Evolutionary conservation across 2,888 invertebrate species (phyloP).

Genomic region (Drosophila diplacantha): DNA sequence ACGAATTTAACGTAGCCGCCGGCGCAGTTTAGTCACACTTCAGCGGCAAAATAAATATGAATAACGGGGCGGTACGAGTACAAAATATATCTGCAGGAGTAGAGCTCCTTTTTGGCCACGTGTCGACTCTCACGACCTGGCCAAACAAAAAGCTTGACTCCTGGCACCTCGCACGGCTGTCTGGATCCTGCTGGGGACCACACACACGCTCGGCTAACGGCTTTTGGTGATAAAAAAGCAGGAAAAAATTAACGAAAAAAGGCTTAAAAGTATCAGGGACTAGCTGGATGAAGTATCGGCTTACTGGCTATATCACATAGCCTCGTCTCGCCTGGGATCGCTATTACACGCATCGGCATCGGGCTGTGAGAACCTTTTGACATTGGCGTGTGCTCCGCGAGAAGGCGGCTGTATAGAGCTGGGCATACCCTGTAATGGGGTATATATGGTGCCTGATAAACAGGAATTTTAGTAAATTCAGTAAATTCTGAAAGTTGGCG

Average conservation of each 20-base stretch:
- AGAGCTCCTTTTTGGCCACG: slow-evolving; percentile 41
- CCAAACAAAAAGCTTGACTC: slow-evolving; percentile 67
- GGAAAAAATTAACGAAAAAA: slow-evolving; percentile 6
- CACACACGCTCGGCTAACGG: slow-evolving; percentile 51
- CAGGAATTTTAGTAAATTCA: background rate
- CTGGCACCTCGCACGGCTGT: slow-evolving; percentile 28
- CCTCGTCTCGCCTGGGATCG: slow-evolving; percentile 18
- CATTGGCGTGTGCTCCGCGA: slow-evolving; percentile 65
- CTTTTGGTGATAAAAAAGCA: slow-evolving; percentile 35
- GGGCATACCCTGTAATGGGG: slow-evolving; percentile 16
- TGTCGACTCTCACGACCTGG: slow-evolving; percentile 41
- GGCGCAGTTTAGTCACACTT: slow-evolving; percentile 66
- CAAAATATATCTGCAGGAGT: background rate
- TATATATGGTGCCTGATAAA: background rate
- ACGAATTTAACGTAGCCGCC: slow-evolving; percentile 41
- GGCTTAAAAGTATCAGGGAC: slow-evolving; percentile 7
- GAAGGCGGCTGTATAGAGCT: slow-evolving; percentile 9
- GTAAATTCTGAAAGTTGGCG: background rate
- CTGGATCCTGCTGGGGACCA: slow-evolving; percentile 25
- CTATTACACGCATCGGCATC: slow-evolving; percentile 16
- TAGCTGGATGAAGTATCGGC: slow-evolving; percentile 13
- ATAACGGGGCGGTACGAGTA: background rate
- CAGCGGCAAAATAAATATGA: slow-evolving; percentile 33
- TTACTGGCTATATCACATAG: slow-evolving; percentile 28
- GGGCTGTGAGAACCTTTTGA: slow-evolving; percentile 61